Evolutionary conservation across 2,888 invertebrate genomes (phyloP).

Genomic region (Molanna angustata): DNA sequence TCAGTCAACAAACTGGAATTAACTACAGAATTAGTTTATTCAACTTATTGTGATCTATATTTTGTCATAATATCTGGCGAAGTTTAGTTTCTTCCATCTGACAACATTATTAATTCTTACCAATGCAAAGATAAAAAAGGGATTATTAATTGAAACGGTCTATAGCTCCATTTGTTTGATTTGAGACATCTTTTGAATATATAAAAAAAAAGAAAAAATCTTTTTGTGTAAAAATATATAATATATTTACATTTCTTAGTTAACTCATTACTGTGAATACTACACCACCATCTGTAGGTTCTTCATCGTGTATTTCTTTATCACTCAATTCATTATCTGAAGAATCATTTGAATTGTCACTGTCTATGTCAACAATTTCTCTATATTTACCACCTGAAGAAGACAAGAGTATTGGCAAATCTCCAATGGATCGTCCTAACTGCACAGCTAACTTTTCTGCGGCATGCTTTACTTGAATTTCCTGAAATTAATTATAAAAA

Average conservation of each 20-base stretch:
- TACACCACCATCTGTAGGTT: slow-evolving; percentile 54
- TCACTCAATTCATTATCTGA: slow-evolving; percentile 49
- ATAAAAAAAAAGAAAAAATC: slow-evolving; percentile 4
- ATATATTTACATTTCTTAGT: slow-evolving; percentile 17
- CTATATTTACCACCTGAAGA: slow-evolving; percentile 46
- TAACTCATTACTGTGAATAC: slow-evolving; percentile 52
- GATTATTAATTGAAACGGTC: neutral
- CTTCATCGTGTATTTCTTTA: slow-evolving; percentile 55
- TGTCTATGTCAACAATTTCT: slow-evolving; percentile 40
- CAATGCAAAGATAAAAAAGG: too few species aligned
- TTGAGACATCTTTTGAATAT: too few species aligned
- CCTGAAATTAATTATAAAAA: slow-evolving; percentile 35
- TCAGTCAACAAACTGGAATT: too few species aligned
- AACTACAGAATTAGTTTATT: too few species aligned
- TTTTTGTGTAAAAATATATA: neutral
- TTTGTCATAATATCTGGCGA: too few species aligned
- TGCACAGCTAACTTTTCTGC: slow-evolving; percentile 51
- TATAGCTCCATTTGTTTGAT: too few species aligned
- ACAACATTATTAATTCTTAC: too few species aligned
- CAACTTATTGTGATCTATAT: too few species aligned
- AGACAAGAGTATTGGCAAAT: slow-evolving; percentile 40
- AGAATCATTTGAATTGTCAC: slow-evolving; percentile 38
- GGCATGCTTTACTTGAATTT: slow-evolving; percentile 57
- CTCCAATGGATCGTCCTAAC: slow-evolving; percentile 44
- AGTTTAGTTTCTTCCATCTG: too few species aligned